Base-by-base conservation (phyloP, 2,888 invertebrate genomes). In the Rosalia funebris region DNA sequence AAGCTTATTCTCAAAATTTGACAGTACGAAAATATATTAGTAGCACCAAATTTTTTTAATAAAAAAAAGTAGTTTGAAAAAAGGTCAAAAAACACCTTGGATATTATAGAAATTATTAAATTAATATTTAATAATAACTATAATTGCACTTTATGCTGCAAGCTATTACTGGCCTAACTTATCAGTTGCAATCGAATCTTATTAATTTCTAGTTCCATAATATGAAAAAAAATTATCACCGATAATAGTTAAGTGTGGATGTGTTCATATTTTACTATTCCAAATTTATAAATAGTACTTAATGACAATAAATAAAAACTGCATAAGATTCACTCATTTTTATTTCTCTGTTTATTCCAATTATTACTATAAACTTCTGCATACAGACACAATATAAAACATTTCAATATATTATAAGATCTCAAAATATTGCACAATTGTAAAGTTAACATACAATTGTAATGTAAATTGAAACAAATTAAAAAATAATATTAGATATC, bases 161-260 rank as follows among this genome's bases (percentile, higher is more conserved):
- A 61, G 62, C 69, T 65, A 71, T 64, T 63, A 63, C 63, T 52
- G 65, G 65, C 66, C 60, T 63, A 56, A 45, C 48, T 61, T 70
- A 70, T 70, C 70, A 63, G 20, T 56, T 54, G 66, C 60, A 63
- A 63, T 66, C 54, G 32, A 34, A 52, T 19, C 42, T 16, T 50
- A 47, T 36, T 56, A 62, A 57, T 14, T 60, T 9, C 17, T 31
- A 32, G 45, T 34, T 19, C n/a, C 12, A 2, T 31, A 52, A 10
- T 5, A 10, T 9, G 11, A 36, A 50, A 45, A 57, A 57, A 60
- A 57, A 57, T 39, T 36, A 14, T 58, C 55, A 62, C 57, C 57
- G 11, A 11, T 31, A 41, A 46, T 54, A 54, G 34, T 14, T 37
- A 37, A 44, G 31, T 14, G 15, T 52, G 14, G n/a, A n/a, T n/a